These are phyloP conservation scores for Ageneiosus marmoratus DNA, from an alignment of 2,113 vertebrate species.

Conservation along the genomic window DNA sequence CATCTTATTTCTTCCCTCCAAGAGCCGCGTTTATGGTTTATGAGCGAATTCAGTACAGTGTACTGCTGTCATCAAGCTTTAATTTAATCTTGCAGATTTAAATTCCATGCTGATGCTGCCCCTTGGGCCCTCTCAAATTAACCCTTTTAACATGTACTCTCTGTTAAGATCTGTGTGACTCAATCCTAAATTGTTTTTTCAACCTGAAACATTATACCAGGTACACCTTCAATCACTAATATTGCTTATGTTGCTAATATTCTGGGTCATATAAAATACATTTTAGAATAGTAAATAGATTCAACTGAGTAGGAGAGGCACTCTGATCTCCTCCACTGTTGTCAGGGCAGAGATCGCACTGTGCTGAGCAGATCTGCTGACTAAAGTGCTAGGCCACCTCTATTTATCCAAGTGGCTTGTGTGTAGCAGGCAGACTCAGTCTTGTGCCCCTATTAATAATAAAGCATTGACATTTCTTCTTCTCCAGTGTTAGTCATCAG, in stretches of 20 bases:
- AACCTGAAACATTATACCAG: neutral
- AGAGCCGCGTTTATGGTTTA: neutral
- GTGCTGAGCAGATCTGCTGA: conserved; percentile 45
- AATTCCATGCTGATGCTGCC: neutral
- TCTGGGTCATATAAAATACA: neutral
- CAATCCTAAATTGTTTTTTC: neutral
- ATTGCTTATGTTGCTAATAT: neutral
- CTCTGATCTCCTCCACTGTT: neutral
- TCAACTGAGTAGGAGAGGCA: neutral
- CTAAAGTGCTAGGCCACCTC: conserved; percentile 42
- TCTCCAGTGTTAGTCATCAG: conserved; percentile 34
- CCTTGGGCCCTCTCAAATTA: neutral
- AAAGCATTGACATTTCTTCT: conserved; percentile 46
- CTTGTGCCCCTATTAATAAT: conserved; percentile 45
- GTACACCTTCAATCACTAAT: neutral
- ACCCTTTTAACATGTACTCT: neutral
- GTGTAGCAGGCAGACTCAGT: conserved; percentile 52
- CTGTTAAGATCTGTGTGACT: neutral
- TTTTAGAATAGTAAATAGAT: neutral
- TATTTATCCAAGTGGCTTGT: conserved; percentile 52
- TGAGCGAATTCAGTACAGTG: neutral
- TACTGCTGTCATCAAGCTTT: neutral
- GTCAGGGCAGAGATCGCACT: neutral
- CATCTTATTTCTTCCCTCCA: neutral
- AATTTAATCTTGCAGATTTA: neutral